Evolutionary conservation across 2,797 vertebrate species (phyloP), one percentile per base, ranked within the genome.

Genomic region (Poeciliopsis presidionis): DNA sequence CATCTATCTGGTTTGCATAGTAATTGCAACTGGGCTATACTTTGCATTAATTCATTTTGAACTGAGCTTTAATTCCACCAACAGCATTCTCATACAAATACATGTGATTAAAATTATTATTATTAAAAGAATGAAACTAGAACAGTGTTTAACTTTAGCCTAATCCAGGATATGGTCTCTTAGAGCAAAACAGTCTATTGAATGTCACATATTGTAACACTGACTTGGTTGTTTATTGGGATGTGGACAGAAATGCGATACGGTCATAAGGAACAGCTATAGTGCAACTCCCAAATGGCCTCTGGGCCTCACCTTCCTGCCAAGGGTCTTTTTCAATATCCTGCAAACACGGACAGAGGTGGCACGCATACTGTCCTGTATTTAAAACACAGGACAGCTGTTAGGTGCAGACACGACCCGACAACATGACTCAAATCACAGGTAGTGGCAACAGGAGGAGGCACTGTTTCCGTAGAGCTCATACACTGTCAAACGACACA

Each of bases 271-370:
- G 89, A 92, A 93, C 89, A 95, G 90, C 93, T 91, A 75, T 89
- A 92, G 92, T 81, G 51, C 89, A 55, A 77, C 84, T 93, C 88
- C 91, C 83, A 79, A 87, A 79, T 75, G 91, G 82, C 86, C 86
- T 39, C 74, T 82, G 90, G 94, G 93, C 91, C 93, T 92, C 95
- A 74, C 74, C 87, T 94, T 96, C 95, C 95, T 95, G 93, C 90
- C 86, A 93, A 88, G 93, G 92, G 94, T 95, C 94, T 91, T 92
- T 96, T 92, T 91, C 94, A 96, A 96, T 96, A 96, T 95, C 95
- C 95, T 95, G 94, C 88, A 90, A 89, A 93, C 86, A 87, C 18
- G 72, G 81, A 86, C 53, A 74, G 83, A 57, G 57, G 84, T 81
- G 78, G 84, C 77, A 46, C 84, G 88, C 88, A 76, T 88, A 91